Percentiles rank a stretch among this genome's conserved stretches.
These are phyloP conservation scores for Lycorma delicatula DNA, from an alignment of 1,140 invertebrate genomes.

Conservation along the genomic window DNA sequence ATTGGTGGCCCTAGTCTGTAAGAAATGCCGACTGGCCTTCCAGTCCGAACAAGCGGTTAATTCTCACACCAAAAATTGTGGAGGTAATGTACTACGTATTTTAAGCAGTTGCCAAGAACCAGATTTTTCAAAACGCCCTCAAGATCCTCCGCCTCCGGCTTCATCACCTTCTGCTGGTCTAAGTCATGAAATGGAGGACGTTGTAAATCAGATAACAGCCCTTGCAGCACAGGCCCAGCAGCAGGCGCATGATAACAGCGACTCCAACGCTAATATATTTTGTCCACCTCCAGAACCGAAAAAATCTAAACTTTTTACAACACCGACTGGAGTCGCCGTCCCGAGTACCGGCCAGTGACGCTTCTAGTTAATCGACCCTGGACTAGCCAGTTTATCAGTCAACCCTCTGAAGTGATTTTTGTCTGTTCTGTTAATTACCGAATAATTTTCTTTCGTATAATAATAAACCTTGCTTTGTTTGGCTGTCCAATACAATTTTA, in stretches of 20 bases:
- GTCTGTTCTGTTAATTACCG: too few species aligned
- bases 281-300: slow-evolving; percentile 20
- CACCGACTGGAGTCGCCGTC: slow-evolving; percentile 16
- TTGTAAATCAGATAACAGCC: slow-evolving; percentile 71
- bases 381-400: too few species aligned
- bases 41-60: slow-evolving; percentile 42
- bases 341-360: slow-evolving; percentile 23
- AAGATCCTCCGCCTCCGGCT: slow-evolving; percentile 18
- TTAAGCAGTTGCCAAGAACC: slow-evolving; percentile 43
- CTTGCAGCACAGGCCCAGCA: slow-evolving; percentile 49
- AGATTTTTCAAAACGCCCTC: slow-evolving; percentile 49
- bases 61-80: slow-evolving; percentile 37
- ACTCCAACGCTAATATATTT: slow-evolving; percentile 29
- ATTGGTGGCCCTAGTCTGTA: slow-evolving; percentile 68
- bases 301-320: slow-evolving; percentile 16
- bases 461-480: too few species aligned
- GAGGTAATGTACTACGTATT: slow-evolving; percentile 40
- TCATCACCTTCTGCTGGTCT: slow-evolving; percentile 44
- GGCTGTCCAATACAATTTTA: too few species aligned
- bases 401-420: too few species aligned
- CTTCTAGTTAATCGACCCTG: too few species aligned
- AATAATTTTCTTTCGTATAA: too few species aligned
- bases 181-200: slow-evolving; percentile 70
- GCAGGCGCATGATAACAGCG: slow-evolving; percentile 16
- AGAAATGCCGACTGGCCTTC: slow-evolving; percentile 75